Conservation (phyloP, 2,888 invertebrate genomes). For the Brachynemurus nebulosus region DNA sequence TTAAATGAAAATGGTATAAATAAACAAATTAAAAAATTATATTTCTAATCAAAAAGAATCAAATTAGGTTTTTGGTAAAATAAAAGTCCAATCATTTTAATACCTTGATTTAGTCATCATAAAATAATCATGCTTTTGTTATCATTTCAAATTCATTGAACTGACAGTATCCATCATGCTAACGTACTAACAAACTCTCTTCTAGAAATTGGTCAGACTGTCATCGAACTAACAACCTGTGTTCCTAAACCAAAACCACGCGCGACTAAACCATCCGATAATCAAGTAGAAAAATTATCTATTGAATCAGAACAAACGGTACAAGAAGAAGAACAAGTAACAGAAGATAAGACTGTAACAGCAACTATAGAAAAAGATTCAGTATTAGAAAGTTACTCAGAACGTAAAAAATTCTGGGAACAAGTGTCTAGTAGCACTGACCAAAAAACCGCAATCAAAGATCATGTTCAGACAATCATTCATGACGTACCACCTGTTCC, state of each 20-base stretch:
- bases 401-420: slow-evolving; percentile 39
- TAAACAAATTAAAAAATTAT: too few species aligned
- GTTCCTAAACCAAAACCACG: slow-evolving; percentile 38
- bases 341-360: slow-evolving; percentile 20
- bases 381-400: slow-evolving; percentile 31
- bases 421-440: slow-evolving; percentile 25
- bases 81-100: not conserved
- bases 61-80: too few species aligned
- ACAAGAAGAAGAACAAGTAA: slow-evolving; percentile 25
- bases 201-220: slow-evolving; percentile 30
- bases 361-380: too few species aligned
- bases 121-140: slow-evolving; percentile 1
- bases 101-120: not conserved
- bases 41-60: too few species aligned
- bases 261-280: slow-evolving; percentile 23
- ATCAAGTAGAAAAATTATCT: slow-evolving; percentile 19
- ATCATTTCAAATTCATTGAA: not conserved
- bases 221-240: slow-evolving; percentile 27
- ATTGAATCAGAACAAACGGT: slow-evolving; percentile 21
- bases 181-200: slow-evolving; percentile 31
- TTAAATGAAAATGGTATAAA: too few species aligned
- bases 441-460: slow-evolving; percentile 19
- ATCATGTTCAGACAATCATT: slow-evolving; percentile 13
- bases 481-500: slow-evolving; percentile 28
- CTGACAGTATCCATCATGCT: slow-evolving; percentile 16